Evolutionary conservation across 64 coral and sea anemone species (phyloP).

Genomic region (Porites lutea): DNA sequence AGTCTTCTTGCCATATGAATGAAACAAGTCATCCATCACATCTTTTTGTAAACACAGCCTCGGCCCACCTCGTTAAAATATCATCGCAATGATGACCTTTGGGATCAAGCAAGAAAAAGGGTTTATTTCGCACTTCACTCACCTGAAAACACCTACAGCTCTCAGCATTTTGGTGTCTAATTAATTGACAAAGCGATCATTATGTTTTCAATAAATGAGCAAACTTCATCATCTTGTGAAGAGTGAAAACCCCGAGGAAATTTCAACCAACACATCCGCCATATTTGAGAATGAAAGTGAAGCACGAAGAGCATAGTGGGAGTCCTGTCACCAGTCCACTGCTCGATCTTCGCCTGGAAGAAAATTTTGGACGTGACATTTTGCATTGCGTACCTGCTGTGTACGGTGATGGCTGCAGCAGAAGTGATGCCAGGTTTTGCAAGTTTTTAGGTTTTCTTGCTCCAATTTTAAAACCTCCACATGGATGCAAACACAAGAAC

Average conservation of each 20-base stretch:
- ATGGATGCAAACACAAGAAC: conserved; percentile 3
- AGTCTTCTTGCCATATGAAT: not conserved
- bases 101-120: not conserved
- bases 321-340: not conserved
- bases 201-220: not conserved
- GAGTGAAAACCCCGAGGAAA: not conserved
- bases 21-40: not conserved
- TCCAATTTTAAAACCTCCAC: not conserved
- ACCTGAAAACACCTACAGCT: conserved; percentile 21
- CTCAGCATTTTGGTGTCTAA: not conserved
- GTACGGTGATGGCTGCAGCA: too few species aligned
- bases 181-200: not conserved
- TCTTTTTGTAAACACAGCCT: not conserved
- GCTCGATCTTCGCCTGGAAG: not conserved
- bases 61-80: conserved; percentile 11
- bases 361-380: too few species aligned
- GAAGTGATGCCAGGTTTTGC: not conserved
- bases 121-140: not conserved
- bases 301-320: not conserved
- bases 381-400: too few species aligned
- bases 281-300: conserved; percentile 22
- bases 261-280: not conserved
- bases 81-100: not conserved
- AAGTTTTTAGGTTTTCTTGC: not conserved
- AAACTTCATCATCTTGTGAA: conserved; percentile 23